Percentiles rank a stretch among this genome's conserved stretches.
These are phyloP conservation scores for Caracal caracal DNA, from an alignment of 2,113 vertebrate genomes.

Conservation along the genomic window DNA sequence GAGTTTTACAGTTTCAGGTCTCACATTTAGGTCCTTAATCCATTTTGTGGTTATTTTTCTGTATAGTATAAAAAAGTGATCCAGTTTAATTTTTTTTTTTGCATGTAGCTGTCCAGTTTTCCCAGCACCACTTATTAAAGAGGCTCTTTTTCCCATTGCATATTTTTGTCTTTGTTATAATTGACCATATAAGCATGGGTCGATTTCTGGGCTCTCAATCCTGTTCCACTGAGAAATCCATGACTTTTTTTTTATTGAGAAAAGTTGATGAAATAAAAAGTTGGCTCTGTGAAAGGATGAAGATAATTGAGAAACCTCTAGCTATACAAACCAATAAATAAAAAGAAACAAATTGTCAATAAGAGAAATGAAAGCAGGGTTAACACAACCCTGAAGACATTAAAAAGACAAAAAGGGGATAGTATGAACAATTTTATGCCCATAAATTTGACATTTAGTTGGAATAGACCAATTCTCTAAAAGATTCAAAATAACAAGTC, in stretches of 20 bases:
- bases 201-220: background rate
- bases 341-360: background rate
- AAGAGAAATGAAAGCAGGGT: background rate
- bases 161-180: background rate
- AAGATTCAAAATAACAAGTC: conserved; percentile 1
- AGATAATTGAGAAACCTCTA: background rate
- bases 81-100: background rate
- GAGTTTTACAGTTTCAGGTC: background rate
- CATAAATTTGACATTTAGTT: background rate
- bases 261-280: background rate
- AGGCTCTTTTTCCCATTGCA: background rate
- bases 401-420: conserved; percentile 1
- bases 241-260: background rate
- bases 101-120: background rate
- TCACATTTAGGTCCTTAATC: background rate
- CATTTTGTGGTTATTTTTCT: background rate
- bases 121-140: background rate
- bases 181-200: background rate
- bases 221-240: background rate
- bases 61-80: no score
- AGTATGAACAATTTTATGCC: background rate
- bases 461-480: background rate
- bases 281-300: conserved; percentile 4
- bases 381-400: background rate
- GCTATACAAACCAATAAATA: background rate